These are phyloP conservation scores for Rhipidura dahli DNA, from an alignment of 2,113 vertebrate species.

Conservation along the genomic window DNA sequence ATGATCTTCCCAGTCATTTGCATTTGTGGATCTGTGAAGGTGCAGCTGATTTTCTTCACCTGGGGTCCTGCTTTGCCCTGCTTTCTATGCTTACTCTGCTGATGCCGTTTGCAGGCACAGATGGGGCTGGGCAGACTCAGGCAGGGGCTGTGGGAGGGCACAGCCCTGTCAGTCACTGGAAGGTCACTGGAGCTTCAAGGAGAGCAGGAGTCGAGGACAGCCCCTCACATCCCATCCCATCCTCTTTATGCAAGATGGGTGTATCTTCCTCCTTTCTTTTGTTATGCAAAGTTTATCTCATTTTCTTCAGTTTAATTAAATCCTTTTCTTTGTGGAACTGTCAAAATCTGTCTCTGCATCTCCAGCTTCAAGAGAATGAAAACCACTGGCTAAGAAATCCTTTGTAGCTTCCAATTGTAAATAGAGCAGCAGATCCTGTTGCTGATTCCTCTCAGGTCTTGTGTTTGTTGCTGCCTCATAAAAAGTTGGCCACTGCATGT, in stretches of 20 bases:
- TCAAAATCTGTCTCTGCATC: conserved; percentile 29
- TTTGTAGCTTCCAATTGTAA: background rate
- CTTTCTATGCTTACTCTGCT: background rate
- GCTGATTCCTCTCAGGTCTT: background rate
- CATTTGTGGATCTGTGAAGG: background rate
- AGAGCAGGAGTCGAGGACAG: background rate
- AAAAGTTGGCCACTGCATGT: background rate
- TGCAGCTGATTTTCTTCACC: background rate
- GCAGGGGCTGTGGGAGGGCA: background rate
- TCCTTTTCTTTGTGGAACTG: conserved; percentile 7
- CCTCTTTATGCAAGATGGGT: background rate
- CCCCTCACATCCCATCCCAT: background rate
- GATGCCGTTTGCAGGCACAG: background rate
- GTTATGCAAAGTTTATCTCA: conserved; percentile 44
- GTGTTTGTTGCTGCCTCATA: background rate
- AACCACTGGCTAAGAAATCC: conserved; percentile 14
- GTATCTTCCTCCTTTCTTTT: background rate
- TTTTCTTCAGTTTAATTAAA: conserved; percentile 58
- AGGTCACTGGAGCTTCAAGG: background rate
- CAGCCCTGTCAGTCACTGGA: background rate
- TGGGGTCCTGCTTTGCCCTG: background rate
- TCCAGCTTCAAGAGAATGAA: conserved; percentile 28
- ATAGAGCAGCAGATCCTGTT: background rate
- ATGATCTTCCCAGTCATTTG: background rate
- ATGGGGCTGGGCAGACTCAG: background rate